These are phyloP conservation scores for Rapana venosa DNA, from an alignment of 2,888 invertebrate species.

Conservation along the genomic window DNA sequence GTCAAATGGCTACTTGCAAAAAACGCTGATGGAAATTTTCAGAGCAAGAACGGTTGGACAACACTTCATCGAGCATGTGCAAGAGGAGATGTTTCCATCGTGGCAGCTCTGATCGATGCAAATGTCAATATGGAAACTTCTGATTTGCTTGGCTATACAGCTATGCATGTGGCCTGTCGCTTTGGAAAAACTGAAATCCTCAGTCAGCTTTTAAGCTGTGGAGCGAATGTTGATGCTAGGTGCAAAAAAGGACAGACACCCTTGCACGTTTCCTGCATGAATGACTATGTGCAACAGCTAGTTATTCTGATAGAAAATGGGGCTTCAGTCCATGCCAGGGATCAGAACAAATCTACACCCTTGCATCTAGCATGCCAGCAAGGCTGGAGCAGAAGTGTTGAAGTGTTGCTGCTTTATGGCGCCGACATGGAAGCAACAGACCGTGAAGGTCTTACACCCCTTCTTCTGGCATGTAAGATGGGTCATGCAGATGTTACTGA, in stretches of 20 bases:
- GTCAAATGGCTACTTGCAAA: background rate
- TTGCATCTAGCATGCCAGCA: background rate
- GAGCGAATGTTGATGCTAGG: background rate
- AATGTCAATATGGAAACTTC: background rate
- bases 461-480: conserved; percentile 2
- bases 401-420: background rate
- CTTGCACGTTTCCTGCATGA: background rate
- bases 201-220: background rate
- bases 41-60: conserved; percentile 5
- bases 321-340: background rate
- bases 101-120: background rate
- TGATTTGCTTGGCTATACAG: background rate
- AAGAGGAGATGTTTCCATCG: background rate
- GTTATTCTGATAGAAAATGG: background rate
- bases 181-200: background rate
- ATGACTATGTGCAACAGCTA: background rate
- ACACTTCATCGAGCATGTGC: conserved; percentile 24
- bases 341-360: background rate
- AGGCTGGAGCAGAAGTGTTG: background rate
- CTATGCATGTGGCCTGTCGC: conserved; percentile 15
- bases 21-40: background rate
- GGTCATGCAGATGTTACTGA: background rate
- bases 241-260: background rate
- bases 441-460: background rate
- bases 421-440: background rate